Base-by-base conservation (phyloP, 2,113 vertebrate genomes). In the Anolis carolinensis region DNA sequence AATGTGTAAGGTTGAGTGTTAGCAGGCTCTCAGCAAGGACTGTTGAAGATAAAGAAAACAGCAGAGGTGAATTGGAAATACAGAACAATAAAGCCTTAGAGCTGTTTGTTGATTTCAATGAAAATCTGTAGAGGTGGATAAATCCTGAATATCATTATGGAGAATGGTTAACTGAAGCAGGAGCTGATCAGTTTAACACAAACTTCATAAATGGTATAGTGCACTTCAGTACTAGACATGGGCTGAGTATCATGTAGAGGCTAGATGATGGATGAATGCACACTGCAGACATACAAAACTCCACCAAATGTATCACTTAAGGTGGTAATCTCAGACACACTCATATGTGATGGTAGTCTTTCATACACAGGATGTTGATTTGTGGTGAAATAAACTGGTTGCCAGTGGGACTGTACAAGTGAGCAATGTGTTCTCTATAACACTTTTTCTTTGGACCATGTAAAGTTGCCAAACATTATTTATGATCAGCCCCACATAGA, bases 1-100 rank as follows among this genome's bases (percentile, higher is more conserved):
- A 39, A 23, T 79, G 2, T 50, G 90, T 65, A 88, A 81, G 4
- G 55, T 85, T 90, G 75, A 84, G 0, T 14, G 63, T 10, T 62
- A 68, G 7, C 74, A 23, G 14, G 65, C 20, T 52, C 85, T 83
- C 0, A 6, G 80, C 39, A 90, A 74, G 20, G 20, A 62, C 89
- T 91, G 48, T 7, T 55, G 80, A 36, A 2, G 36, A 74, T 0
- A 86, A 50, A 7, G 84, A 10, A 50, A 65, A 50, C 18, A 65
- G 59, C 39, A 50, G 77, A 79, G 18, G 20, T 87, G 48, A 86
- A 1, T 7, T 86, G 55, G 3, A 18, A 44, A 83, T 1, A 34
- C 2, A 34, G 55, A n/a, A 27, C 8, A 73, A 74, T 55, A 81
- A 80, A 25, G 10, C 48, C 18, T 79, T 79, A 7, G 36, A 62